Evolutionary conservation across 2,113 vertebrate genomes (phyloP).

Genomic region (Ceyx melanurus): DNA sequence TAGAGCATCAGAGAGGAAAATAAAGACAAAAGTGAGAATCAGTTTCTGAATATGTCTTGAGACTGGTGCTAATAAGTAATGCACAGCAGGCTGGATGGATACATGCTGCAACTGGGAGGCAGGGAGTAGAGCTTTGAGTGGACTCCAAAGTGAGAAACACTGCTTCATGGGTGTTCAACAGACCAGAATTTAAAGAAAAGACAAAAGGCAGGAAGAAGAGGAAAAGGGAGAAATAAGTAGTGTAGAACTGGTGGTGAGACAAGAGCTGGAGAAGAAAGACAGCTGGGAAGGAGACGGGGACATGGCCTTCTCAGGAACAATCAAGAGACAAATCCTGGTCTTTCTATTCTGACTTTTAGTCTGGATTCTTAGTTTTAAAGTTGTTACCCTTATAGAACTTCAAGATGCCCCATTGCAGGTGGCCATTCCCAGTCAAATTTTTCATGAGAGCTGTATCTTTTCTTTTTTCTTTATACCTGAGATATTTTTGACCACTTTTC

Average conservation of each 20-base stretch:
- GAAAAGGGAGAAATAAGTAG: not conserved
- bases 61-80: not conserved
- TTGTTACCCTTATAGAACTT: not conserved
- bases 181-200: not conserved
- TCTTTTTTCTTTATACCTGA: not conserved
- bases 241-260: not conserved
- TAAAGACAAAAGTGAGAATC: conserved; percentile 1
- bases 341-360: not conserved
- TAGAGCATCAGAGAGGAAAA: not conserved
- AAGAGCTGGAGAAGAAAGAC: not conserved
- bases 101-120: not conserved
- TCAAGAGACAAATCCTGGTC: not conserved
- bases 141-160: not conserved
- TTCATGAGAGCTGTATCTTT: not conserved
- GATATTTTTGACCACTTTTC: not conserved
- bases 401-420: not conserved
- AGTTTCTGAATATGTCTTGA: not conserved
- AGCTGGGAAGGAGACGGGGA: not conserved
- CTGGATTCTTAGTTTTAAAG: not conserved
- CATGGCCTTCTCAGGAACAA: not conserved
- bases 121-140: not conserved
- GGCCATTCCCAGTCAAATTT: not conserved
- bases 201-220: not conserved
- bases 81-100: not conserved
- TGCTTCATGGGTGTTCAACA: rapidly evolving